Percentiles rank a stretch among this genome's conserved stretches.
Evolutionary conservation across 2,888 invertebrate genomes (phyloP).

Genomic region (Patella ulyssiponensis): DNA sequence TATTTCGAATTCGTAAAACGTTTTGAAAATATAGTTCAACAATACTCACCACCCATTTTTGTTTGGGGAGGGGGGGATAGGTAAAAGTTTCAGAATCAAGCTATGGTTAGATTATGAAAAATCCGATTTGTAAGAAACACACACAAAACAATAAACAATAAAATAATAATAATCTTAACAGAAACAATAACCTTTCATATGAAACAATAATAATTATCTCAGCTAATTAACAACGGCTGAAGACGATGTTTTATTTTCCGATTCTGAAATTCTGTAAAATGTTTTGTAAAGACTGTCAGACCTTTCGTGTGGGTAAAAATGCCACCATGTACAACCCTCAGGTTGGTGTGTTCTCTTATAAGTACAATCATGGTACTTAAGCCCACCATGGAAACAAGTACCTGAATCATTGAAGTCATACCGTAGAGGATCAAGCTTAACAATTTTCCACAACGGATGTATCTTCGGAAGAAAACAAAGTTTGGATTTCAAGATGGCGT

Average conservation of each 20-base stretch:
- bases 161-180: too few species aligned
- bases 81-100: too few species aligned
- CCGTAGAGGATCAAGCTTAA: neutral
- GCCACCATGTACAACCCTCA: neutral
- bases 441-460: neutral
- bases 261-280: neutral
- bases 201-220: neutral
- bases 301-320: conserved; percentile 1
- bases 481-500: too few species aligned
- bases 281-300: neutral
- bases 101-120: too few species aligned
- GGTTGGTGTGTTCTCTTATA: neutral
- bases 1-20: too few species aligned
- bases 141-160: too few species aligned
- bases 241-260: neutral
- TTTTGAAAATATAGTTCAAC: too few species aligned
- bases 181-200: too few species aligned
- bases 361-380: neutral
- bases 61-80: too few species aligned
- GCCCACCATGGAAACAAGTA: neutral
- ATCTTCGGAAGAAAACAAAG: neutral
- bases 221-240: neutral
- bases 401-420: neutral
- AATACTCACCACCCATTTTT: too few species aligned
- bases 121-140: too few species aligned